Evolutionary conservation across 2,888 invertebrate genomes (phyloP).

Genomic region (Cephus pygmeus): DNA sequence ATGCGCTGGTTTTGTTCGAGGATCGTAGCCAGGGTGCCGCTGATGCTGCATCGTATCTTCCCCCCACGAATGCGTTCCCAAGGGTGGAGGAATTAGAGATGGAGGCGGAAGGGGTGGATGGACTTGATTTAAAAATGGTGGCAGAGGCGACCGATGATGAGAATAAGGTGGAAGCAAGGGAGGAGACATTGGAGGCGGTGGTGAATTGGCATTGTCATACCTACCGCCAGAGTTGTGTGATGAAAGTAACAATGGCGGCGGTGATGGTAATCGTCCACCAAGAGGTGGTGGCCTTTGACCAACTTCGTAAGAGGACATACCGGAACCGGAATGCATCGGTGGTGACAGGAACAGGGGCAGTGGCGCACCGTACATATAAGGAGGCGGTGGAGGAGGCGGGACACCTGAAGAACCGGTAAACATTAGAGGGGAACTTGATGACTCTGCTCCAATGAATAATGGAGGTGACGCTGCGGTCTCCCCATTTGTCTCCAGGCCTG

Average conservation of each 20-base stretch:
- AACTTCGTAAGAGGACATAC: constrained; percentile 60
- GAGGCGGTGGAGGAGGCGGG: constrained; percentile 68
- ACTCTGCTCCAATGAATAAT: constrained; percentile 63
- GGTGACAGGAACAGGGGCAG: constrained; percentile 72
- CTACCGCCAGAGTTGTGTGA: constrained; percentile 68
- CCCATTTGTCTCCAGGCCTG: constrained; percentile 69
- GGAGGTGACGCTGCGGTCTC: constrained; percentile 66
- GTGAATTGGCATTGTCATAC: constrained; percentile 48
- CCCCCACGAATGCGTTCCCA: constrained; percentile 43
- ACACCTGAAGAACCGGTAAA: constrained; percentile 65
- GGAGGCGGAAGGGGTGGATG: constrained; percentile 69
- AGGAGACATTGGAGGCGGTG: constrained; percentile 56
- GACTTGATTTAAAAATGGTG: constrained; percentile 69
- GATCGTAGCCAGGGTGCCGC: constrained; percentile 55
- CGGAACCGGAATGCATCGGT: constrained; percentile 65
- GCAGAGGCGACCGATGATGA: constrained; percentile 54
- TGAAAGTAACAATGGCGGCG: constrained; percentile 75
- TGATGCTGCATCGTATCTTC: constrained; percentile 52
- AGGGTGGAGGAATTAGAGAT: constrained; percentile 63
- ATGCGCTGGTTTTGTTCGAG: constrained; percentile 24
- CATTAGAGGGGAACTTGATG: constrained; percentile 65
- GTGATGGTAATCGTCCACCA: constrained; percentile 62
- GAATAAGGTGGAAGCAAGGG: constrained; percentile 53
- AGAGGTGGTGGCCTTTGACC: constrained; percentile 66
- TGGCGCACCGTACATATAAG: constrained; percentile 65